Base-by-base conservation (phyloP, 2,113 vertebrate genomes). In the Xyliphius kryptos region DNA sequence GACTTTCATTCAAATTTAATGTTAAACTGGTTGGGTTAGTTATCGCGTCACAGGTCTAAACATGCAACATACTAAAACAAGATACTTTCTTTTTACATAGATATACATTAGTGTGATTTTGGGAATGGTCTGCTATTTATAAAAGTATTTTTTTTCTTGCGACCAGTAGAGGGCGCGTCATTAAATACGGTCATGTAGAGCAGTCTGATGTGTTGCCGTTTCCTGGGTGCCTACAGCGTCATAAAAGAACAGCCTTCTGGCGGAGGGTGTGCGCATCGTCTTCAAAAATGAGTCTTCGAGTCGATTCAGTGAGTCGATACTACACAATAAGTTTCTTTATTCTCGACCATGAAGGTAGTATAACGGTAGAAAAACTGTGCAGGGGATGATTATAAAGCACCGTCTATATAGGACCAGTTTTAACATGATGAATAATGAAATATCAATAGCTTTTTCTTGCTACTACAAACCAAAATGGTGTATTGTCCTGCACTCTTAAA, bases 201-300 rank as follows among this genome's bases (percentile, higher is more conserved):
- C 26, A 32, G 26, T 32, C 26, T 32, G 4, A 6, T 26, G 22
- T 26, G 6, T 26, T 15, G 59, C 32, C 10, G 69, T 77, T 80
- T 78, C 76, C 76, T 78, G 78, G 73, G 73, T 78, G 72, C 74
- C 53, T 20, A 47, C 52, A 63, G 71, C 70, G 72, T 74, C 73
- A 79, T 47, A 21, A 40, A 15, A 46, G 22, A n/a, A 46, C 13
- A 2, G 41, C 63, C 66, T 48, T 59, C 37, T 51, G 52, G 32
- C 6, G 21, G 15, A 47, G 64, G 47, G 56, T 48, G 61, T 52
- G 46, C 40, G 63, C 37, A 17, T 46, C 43, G 43, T 6, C n/a
- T 46, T 13, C 43, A 46, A 15, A n/a, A n/a, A 13, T 46, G 43
- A 46, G 13, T 46, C 43, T 14, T n/a, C 9, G 43, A 46, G 14